phyloP scores from a whole-genome alignment of 2,113 vertebrate genomes.

The Nicator chloris region DNA sequence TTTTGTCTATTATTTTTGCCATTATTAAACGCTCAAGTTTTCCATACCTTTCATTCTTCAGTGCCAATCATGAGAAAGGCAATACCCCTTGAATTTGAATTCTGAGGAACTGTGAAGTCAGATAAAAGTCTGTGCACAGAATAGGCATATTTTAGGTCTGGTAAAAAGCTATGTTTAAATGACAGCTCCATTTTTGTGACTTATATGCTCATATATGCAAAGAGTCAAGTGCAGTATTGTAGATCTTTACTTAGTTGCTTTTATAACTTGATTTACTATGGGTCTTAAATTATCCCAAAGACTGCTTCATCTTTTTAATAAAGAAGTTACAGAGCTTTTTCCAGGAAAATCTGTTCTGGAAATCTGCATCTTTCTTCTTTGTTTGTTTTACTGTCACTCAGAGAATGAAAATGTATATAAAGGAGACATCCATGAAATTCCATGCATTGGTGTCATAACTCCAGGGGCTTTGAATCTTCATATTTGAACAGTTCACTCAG shows the following conservation, averaged over 20 bases:
- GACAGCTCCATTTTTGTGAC: neutral
- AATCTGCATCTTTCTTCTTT: constrained; percentile 20
- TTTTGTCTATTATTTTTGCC: neutral
- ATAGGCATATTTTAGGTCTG: neutral
- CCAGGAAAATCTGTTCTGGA: constrained; percentile 11
- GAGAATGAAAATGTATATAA: constrained; percentile 17
- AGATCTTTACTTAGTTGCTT: neutral
- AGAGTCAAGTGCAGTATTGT: neutral
- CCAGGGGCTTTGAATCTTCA: neutral
- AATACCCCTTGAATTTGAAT: neutral
- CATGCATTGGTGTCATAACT: constrained; percentile 32
- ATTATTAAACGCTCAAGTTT: neutral
- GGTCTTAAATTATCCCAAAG: neutral
- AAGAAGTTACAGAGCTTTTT: neutral
- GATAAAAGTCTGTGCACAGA: neutral
- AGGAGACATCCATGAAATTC: constrained; percentile 42
- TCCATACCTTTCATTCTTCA: neutral
- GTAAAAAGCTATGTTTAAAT: neutral
- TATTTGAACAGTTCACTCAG: constrained; percentile 11
- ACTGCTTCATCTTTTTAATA: neutral
- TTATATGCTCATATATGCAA: neutral
- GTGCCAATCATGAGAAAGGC: neutral
- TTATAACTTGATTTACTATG: neutral
- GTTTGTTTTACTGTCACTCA: constrained; percentile 49
- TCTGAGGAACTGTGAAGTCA: neutral